phyloP scores from a whole-genome alignment of 2,113 vertebrate species.

The Hepsetus odoe region DNA sequence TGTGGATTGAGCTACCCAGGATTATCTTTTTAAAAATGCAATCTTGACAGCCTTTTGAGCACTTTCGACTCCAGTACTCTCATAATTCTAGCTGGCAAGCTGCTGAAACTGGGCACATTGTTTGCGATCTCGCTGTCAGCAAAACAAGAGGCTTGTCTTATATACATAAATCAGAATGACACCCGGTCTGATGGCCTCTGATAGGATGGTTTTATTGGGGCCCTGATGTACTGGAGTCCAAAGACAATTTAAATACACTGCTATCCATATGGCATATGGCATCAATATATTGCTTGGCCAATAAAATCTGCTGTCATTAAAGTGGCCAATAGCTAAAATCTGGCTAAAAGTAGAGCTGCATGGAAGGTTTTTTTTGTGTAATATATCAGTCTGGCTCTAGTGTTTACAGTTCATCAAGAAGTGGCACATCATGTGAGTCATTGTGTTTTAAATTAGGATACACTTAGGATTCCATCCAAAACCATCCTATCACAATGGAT shows the following conservation, averaged over 20 bases:
- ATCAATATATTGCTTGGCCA: background rate
- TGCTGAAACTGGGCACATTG: constrained; percentile 46
- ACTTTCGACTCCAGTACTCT: constrained; percentile 26
- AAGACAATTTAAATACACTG: constrained; percentile 39
- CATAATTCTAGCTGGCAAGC: constrained; percentile 22
- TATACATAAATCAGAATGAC: constrained; percentile 54
- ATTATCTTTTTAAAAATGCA: background rate
- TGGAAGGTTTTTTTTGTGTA: no score
- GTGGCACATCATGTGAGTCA: no score
- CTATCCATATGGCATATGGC: constrained; percentile 34
- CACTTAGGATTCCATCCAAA: no score
- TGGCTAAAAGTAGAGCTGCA: no score
- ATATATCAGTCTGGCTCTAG: no score
- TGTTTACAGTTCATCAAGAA: no score
- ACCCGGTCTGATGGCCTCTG: constrained; percentile 50
- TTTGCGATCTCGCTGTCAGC: constrained; percentile 55
- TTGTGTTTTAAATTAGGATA: no score
- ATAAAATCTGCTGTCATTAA: background rate
- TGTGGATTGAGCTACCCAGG: constrained; percentile 4
- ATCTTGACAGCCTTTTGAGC: constrained; percentile 10
- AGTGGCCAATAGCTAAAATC: no score
- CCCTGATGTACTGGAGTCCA: constrained; percentile 44
- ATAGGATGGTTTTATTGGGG: constrained; percentile 49
- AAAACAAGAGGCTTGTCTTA: constrained; percentile 51
- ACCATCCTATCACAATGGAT: no score